phyloP scores from a whole-genome alignment of 2,888 invertebrate genomes.

The Chromoteleia sp. region DNA sequence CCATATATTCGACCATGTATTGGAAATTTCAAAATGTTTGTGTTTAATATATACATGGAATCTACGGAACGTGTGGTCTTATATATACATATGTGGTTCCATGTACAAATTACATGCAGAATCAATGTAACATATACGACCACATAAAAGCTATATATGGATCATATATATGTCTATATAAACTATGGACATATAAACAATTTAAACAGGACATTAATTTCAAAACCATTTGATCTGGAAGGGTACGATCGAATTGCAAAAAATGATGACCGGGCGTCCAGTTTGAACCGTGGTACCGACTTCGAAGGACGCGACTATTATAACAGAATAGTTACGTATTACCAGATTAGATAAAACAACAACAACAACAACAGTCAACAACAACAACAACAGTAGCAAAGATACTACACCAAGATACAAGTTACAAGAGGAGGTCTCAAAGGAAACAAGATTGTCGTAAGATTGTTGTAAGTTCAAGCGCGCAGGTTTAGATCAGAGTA shows the following conservation, averaged over 20 bases:
- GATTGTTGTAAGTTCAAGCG: conserved; percentile 72
- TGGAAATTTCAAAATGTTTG: too few relatives aligned
- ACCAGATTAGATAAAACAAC: conserved; percentile 40
- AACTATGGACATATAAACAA: too few relatives aligned
- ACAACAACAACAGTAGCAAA: conserved; percentile 55
- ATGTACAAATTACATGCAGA: too few relatives aligned
- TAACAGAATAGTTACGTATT: neutral
- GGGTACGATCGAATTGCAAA: neutral
- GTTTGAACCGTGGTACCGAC: neutral
- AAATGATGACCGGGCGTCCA: neutral
- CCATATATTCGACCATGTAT: too few relatives aligned
- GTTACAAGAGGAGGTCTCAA: conserved; percentile 43
- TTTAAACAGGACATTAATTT: too few relatives aligned
- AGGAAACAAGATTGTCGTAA: conserved; percentile 50
- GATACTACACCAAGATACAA: conserved; percentile 47
- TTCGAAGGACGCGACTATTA: neutral
- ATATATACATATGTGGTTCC: too few relatives aligned
- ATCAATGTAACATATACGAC: too few relatives aligned
- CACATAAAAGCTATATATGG: too few relatives aligned
- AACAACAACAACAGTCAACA: conserved; percentile 43
- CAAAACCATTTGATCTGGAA: too few relatives aligned
- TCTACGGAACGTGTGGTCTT: too few relatives aligned
- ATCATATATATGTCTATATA: too few relatives aligned
- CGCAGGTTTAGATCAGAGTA: conserved; percentile 55
- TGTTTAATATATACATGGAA: too few relatives aligned